These are phyloP conservation scores for Eremophila alpestris DNA, from an alignment of 2,797 vertebrate species.

Conservation along the genomic window DNA sequence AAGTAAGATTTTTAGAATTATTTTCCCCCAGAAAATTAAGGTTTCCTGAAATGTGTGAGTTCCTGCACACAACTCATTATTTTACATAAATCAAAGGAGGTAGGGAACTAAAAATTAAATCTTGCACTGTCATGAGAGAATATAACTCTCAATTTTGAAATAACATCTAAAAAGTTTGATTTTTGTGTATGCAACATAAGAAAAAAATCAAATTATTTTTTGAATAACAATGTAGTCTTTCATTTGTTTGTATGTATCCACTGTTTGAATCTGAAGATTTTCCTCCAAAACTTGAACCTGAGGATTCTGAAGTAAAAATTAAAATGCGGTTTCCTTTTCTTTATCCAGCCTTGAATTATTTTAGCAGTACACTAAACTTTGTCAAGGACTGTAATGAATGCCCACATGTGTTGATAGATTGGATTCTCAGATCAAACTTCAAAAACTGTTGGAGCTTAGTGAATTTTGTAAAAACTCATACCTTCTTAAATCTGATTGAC, in stretches of 20 bases:
- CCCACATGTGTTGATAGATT: not conserved
- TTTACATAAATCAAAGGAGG: not conserved
- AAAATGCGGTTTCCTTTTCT: not conserved
- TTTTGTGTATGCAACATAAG: not conserved
- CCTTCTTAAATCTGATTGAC: constrained; percentile 43
- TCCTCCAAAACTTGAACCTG: not conserved
- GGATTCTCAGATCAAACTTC: constrained; percentile 18
- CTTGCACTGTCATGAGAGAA: not conserved
- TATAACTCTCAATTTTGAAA: not conserved
- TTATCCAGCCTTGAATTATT: not conserved
- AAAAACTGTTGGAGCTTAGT: constrained; percentile 10
- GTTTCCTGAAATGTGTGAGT: not conserved
- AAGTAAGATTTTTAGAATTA: not conserved
- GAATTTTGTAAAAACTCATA: constrained; percentile 24
- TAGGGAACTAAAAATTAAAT: not conserved
- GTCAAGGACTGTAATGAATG: not conserved
- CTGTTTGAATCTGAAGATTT: not conserved
- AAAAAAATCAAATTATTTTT: not conserved
- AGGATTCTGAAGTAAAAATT: not conserved
- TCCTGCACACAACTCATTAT: not conserved
- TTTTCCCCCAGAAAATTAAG: not conserved
- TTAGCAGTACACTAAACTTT: not conserved
- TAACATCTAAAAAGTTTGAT: not conserved
- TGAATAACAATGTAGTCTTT: not conserved
- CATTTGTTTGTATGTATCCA: not conserved